A percentile compares a stretch with the other conserved stretches of the same genome.
Conservation (phyloP, 2,888 invertebrate species). For the Drosophila antonietae region DNA sequence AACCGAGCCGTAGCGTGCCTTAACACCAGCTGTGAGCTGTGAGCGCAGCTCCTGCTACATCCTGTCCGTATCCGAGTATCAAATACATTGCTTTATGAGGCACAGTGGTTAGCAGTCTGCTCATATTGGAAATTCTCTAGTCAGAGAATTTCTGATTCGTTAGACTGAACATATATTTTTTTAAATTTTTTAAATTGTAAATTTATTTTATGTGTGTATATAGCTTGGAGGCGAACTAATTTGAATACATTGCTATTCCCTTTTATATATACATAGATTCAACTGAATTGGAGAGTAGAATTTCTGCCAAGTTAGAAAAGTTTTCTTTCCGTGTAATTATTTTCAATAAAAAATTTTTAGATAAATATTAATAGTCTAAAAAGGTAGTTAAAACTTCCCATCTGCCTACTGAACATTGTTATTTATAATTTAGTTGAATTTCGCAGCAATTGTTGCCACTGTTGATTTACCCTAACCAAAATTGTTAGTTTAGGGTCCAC, state of each 20-base stretch:
- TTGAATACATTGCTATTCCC: not conserved
- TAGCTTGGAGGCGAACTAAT: not conserved
- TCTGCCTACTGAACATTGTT: not conserved
- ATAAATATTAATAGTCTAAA: too few species aligned
- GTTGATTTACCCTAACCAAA: conserved; percentile 32
- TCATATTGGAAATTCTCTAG: not conserved
- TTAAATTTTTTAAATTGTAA: not conserved
- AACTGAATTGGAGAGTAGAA: too few species aligned
- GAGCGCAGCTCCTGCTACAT: conserved; percentile 21
- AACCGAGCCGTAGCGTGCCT: conserved; percentile 27
- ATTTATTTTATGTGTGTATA: not conserved
- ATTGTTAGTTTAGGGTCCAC: conserved; percentile 34
- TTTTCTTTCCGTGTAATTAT: too few species aligned
- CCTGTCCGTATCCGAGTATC: conserved; percentile 12
- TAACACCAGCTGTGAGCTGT: conserved; percentile 38
- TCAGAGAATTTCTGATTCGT: not conserved
- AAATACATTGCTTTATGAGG: conserved; percentile 42
- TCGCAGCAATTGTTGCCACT: conserved; percentile 19
- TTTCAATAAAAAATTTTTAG: too few species aligned
- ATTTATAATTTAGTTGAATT: not conserved
- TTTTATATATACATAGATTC: too few species aligned
- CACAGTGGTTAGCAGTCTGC: conserved; percentile 17
- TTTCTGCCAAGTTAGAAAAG: too few species aligned
- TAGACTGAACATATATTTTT: too few species aligned
- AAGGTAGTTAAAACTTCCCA: not conserved